Conservation (phyloP, 2,888 invertebrate species). For the Aspidiotus rigidus region DNA sequence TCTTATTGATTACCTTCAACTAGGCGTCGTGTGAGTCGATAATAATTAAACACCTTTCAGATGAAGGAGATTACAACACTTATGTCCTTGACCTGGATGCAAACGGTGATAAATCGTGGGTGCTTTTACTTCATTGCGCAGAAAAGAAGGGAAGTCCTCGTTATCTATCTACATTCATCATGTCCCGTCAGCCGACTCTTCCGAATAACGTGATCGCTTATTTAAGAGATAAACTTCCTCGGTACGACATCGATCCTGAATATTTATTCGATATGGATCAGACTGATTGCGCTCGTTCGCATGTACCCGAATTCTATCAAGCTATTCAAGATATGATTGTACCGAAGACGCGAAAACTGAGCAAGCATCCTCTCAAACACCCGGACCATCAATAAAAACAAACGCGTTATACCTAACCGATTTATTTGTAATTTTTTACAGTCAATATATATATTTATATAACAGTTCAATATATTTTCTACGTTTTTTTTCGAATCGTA, state of each 20-base stretch:
- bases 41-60: slow-evolving; percentile 30
- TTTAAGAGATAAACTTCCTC: slow-evolving; percentile 64
- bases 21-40: no score
- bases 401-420: slow-evolving; percentile 26
- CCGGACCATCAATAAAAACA: slow-evolving; percentile 10
- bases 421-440: slow-evolving; percentile 28
- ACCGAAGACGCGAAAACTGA: not conserved
- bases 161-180: slow-evolving; percentile 71
- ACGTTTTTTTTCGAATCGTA: slow-evolving; percentile 23
- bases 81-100: slow-evolving; percentile 58
- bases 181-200: slow-evolving; percentile 55
- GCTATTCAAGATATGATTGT: not conserved
- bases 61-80: slow-evolving; percentile 77
- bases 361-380: slow-evolving; percentile 35
- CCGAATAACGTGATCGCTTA: slow-evolving; percentile 61
- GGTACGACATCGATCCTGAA: slow-evolving; percentile 71
- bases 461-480: slow-evolving; percentile 29
- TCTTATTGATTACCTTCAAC: no score
- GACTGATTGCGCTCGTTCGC: slow-evolving; percentile 48
- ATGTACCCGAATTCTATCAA: slow-evolving; percentile 30
- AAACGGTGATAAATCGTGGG: slow-evolving; percentile 74
- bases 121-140: slow-evolving; percentile 73
- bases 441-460: slow-evolving; percentile 27
- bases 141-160: slow-evolving; percentile 68
- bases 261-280: slow-evolving; percentile 78